Evolutionary conservation across 2,113 vertebrate genomes (phyloP).

Genomic region (Motacilla tschutschensis): DNA sequence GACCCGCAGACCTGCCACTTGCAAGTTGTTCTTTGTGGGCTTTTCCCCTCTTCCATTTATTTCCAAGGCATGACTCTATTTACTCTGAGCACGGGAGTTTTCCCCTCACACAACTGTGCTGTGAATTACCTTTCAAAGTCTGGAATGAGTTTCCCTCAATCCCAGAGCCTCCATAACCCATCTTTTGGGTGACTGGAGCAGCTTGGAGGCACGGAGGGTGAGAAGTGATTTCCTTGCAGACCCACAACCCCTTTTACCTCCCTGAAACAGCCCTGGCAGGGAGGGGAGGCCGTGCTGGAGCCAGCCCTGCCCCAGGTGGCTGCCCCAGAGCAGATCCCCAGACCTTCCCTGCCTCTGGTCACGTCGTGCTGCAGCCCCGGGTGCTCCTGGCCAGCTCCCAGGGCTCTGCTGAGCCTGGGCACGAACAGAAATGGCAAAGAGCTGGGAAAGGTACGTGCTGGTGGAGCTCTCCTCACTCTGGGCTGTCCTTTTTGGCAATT

Average conservation of each 20-base stretch:
- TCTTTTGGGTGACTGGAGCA: not conserved
- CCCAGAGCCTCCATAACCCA: not conserved
- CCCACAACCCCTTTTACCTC: not conserved
- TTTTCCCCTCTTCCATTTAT: rapidly evolving
- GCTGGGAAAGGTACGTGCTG: not conserved
- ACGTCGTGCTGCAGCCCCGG: not conserved
- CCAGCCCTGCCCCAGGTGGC: no score
- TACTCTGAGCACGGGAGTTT: not conserved
- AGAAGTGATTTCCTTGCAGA: not conserved
- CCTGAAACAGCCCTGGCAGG: not conserved
- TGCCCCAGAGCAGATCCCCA: not conserved
- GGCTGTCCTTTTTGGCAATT: not conserved
- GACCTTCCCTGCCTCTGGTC: not conserved
- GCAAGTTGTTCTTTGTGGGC: not conserved
- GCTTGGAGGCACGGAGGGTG: not conserved
- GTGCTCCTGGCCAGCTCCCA: not conserved
- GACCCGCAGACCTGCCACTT: not conserved
- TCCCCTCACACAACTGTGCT: not conserved
- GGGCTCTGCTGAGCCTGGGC: not conserved
- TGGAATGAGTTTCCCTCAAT: not conserved
- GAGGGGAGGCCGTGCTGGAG: not conserved
- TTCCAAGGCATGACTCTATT: not conserved
- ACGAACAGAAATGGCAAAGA: no score
- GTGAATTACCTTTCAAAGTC: not conserved
- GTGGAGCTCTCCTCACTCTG: not conserved